Evolutionary conservation across 2,888 invertebrate species (phyloP).

Genomic region (Acronicta aceris): DNA sequence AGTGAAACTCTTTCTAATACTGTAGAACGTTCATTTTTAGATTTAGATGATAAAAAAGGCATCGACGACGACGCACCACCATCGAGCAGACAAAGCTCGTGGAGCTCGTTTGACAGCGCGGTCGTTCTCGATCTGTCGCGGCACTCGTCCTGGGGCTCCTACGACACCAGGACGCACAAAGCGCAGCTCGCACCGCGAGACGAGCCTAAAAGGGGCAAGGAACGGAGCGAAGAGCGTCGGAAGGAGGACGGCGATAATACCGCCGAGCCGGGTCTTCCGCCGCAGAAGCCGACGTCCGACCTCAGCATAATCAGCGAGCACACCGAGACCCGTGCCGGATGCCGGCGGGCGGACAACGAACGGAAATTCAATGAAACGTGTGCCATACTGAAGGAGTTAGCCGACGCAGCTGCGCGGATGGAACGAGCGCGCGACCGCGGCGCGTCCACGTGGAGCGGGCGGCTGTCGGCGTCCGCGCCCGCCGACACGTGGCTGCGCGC

Average conservation of each 20-base stretch:
- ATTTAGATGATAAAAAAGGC: conserved; percentile 79
- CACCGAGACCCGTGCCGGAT: conserved; percentile 61
- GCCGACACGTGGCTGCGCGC: conserved; percentile 88
- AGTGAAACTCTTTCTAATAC: conserved; percentile 92
- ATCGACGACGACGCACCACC: conserved; percentile 74
- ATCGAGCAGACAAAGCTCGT: conserved; percentile 92
- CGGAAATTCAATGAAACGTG: conserved; percentile 87
- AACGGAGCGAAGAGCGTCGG: conserved; percentile 71
- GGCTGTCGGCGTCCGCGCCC: conserved; percentile 88
- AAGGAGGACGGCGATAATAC: conserved; percentile 39
- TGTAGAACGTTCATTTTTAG: conserved; percentile 91
- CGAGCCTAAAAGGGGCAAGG: conserved; percentile 68
- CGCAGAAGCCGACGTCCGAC: conserved; percentile 67
- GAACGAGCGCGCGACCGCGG: conserved; percentile 77
- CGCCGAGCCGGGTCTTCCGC: conserved; percentile 46
- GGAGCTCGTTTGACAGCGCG: conserved; percentile 94
- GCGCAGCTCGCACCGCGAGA: conserved; percentile 61
- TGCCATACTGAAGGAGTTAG: conserved; percentile 90
- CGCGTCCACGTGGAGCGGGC: conserved; percentile 82
- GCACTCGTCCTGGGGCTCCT: conserved; percentile 95
- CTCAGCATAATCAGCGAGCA: conserved; percentile 82
- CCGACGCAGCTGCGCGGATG: conserved; percentile 80
- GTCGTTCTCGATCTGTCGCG: conserved; percentile 93
- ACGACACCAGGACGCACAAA: conserved; percentile 88
- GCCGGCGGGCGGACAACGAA: conserved; percentile 74